These are phyloP conservation scores for Trissolcus japonicus DNA, from an alignment of 2,888 invertebrate species.

Conservation along the genomic window DNA sequence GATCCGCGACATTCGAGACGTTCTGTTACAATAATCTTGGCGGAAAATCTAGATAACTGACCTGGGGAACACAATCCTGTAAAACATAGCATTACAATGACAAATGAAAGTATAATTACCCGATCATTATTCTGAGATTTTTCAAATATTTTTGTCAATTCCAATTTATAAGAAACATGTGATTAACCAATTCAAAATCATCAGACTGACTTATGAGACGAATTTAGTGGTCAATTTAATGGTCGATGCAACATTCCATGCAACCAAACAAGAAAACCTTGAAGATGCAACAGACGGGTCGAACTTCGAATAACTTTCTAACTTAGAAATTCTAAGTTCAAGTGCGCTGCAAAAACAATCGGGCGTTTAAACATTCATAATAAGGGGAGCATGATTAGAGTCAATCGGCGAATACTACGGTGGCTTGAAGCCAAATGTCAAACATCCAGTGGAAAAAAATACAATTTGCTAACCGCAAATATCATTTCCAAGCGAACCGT, in stretches of 20 bases:
- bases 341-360: constrained; percentile 23
- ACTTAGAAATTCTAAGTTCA: constrained; percentile 21
- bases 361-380: neutral
- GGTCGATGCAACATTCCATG: constrained; percentile 31
- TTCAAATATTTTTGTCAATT: too few relatives aligned
- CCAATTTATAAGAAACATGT: too few relatives aligned
- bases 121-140: too few relatives aligned
- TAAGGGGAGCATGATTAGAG: neutral
- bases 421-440: constrained; percentile 1
- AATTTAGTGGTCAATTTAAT: constrained; percentile 15
- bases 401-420: neutral
- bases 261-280: constrained; percentile 34
- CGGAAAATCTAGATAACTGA: constrained; percentile 14
- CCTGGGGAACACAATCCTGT: too few relatives aligned
- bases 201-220: neutral
- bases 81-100: too few relatives aligned
- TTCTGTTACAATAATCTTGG: constrained; percentile 38
- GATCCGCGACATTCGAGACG: constrained; percentile 34
- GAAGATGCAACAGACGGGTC: constrained; percentile 19
- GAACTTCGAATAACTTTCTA: constrained; percentile 1
- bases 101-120: too few relatives aligned
- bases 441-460: neutral
- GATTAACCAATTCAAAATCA: too few relatives aligned
- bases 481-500: neutral
- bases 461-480: neutral